These are phyloP conservation scores for Ptilodon capucinus DNA, from an alignment of 2,888 invertebrate genomes.

Conservation along the genomic window DNA sequence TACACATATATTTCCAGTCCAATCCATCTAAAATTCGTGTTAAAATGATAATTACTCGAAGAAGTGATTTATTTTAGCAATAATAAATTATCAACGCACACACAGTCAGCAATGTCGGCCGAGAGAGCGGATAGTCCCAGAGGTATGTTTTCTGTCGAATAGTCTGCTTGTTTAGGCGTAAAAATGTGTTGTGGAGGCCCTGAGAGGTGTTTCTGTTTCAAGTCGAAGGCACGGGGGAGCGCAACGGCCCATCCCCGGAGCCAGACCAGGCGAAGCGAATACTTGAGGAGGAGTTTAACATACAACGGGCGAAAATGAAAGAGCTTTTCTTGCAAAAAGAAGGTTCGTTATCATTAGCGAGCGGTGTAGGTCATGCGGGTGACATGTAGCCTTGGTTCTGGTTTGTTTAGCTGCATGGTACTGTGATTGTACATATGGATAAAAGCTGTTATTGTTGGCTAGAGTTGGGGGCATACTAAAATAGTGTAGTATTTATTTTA, in stretches of 20 bases:
- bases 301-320: conserved; percentile 95
- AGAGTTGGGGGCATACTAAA: neutral
- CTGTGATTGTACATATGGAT: conserved; percentile 6
- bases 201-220: conserved; percentile 75
- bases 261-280: conserved; percentile 67
- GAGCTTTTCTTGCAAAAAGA: conserved; percentile 97
- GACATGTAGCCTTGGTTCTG: conserved; percentile 26
- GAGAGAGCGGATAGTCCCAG: conserved; percentile 54
- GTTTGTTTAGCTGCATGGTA: conserved; percentile 30
- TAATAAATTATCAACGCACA: conserved; percentile 10
- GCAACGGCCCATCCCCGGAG: conserved; percentile 48
- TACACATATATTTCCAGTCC: too few relatives aligned
- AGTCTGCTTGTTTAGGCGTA: conserved; percentile 38
- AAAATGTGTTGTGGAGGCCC: conserved; percentile 53
- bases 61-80: conserved; percentile 17
- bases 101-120: conserved; percentile 54
- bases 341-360: conserved; percentile 81
- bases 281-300: conserved; percentile 93
- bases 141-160: conserved; percentile 63
- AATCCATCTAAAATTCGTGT: conserved; percentile 27
- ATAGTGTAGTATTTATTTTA: neutral
- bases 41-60: conserved; percentile 27
- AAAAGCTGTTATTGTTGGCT: conserved; percentile 1
- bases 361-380: conserved; percentile 30
- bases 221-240: conserved; percentile 60